Percentiles rank a stretch among this genome's conserved stretches.
Conservation (phyloP, 2,797 vertebrate species). For the Brachyalestes nurse region DNA sequence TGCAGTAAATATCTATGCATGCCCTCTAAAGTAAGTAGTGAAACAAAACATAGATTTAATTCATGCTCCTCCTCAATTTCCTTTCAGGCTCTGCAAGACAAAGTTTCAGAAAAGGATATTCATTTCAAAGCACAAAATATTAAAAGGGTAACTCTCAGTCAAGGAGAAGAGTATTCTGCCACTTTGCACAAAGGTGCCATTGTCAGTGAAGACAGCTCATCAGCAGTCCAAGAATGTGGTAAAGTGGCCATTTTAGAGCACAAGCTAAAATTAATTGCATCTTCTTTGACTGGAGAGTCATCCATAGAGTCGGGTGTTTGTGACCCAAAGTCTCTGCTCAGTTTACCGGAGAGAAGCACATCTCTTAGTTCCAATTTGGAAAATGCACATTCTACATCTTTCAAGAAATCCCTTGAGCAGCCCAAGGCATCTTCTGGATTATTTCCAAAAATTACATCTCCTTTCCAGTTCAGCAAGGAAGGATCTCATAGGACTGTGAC, state of each 20-base stretch:
- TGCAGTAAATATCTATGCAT: slow-evolving; percentile 20
- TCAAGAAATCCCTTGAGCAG: slow-evolving; percentile 26
- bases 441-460: slow-evolving; percentile 36
- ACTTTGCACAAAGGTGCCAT: slow-evolving; percentile 25
- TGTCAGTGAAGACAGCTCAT: slow-evolving; percentile 19
- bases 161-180: slow-evolving; percentile 35
- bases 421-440: slow-evolving; percentile 35
- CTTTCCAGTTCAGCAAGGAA: slow-evolving; percentile 63
- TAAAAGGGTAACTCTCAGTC: slow-evolving; percentile 38
- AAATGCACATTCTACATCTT: background rate
- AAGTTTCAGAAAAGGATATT: slow-evolving; percentile 55
- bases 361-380: slow-evolving; percentile 15
- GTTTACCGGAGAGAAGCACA: slow-evolving; percentile 21
- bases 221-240: slow-evolving; percentile 20
- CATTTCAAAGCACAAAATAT: slow-evolving; percentile 43
- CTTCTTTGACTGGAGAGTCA: slow-evolving; percentile 12
- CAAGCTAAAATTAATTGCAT: slow-evolving; percentile 20
- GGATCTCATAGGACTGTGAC: slow-evolving; percentile 69
- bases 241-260: slow-evolving; percentile 38
- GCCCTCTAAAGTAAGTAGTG: background rate
- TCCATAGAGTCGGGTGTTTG: background rate
- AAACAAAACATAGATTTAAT: slow-evolving; percentile 21
- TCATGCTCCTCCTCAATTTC: slow-evolving; percentile 51
- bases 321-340: slow-evolving; percentile 3
- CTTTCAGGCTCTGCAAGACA: slow-evolving; percentile 70